Conservation (phyloP, 2,113 vertebrate genomes). For the Alligator sinensis region DNA sequence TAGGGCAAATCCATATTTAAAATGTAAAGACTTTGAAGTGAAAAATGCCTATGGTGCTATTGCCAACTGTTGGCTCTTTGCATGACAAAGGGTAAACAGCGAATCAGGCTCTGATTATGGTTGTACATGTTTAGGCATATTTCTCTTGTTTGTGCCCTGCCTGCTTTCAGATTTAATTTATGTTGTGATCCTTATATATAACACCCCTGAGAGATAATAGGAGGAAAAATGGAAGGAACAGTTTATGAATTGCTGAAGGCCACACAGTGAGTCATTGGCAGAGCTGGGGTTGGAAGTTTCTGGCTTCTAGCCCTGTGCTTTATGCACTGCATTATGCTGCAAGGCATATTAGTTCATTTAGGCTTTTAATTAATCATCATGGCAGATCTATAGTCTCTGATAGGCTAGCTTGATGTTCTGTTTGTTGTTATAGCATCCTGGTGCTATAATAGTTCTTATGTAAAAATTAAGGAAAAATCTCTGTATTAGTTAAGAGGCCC, state of each 20-base stretch:
- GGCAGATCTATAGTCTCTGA: background rate
- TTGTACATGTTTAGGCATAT: conserved; percentile 65
- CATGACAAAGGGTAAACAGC: conserved; percentile 61
- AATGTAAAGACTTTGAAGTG: conserved; percentile 47
- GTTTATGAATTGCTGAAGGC: background rate
- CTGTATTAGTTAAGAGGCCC: background rate
- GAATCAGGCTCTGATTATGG: conserved; percentile 67
- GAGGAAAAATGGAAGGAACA: background rate
- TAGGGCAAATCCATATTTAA: conserved; percentile 47
- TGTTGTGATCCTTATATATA: background rate
- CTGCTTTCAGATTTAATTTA: conserved; percentile 45
- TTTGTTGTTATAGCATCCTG: background rate
- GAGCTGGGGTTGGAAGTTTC: conserved; percentile 20
- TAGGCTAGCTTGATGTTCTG: background rate
- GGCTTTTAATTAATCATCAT: conserved; percentile 13
- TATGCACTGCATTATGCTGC: conserved; percentile 4
- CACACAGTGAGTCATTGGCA: conserved; percentile 51
- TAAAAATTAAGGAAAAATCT: background rate
- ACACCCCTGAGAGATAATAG: conserved; percentile 1
- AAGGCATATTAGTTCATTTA: conserved; percentile 12
- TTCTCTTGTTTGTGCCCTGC: conserved; percentile 25
- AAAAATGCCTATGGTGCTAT: conserved; percentile 64
- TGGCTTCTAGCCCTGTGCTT: background rate
- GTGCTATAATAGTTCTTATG: background rate
- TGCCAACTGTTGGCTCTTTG: conserved; percentile 54